Evolutionary conservation across 2,888 invertebrate species (phyloP).

Genomic region (Urechis unicinctus): DNA sequence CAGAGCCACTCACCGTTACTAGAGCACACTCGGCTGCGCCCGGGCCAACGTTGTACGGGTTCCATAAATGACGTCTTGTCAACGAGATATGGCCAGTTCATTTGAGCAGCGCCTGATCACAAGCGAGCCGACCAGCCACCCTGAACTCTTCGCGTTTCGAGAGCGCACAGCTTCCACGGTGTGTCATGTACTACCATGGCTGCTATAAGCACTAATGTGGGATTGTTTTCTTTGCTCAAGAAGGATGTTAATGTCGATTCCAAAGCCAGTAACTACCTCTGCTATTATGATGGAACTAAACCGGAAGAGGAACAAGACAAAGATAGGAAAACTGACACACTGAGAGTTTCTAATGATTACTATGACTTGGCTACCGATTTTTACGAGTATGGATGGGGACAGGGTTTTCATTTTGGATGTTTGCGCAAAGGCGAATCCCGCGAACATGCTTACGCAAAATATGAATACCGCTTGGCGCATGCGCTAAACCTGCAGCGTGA

Average conservation of each 20-base stretch:
- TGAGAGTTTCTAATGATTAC: constrained; percentile 10
- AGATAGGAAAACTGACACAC: constrained; percentile 3
- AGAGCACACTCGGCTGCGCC: too few species aligned
- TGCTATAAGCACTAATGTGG: too few species aligned
- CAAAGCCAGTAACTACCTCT: constrained; percentile 6
- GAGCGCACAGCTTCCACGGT: too few species aligned
- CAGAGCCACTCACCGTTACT: too few species aligned
- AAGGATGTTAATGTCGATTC: neutral
- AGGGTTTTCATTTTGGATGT: constrained; percentile 19
- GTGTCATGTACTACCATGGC: too few species aligned
- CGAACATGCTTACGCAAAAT: constrained; percentile 16
- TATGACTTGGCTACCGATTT: constrained; percentile 23
- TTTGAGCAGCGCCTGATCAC: too few species aligned
- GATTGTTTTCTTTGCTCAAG: too few species aligned
- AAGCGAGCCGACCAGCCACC: too few species aligned
- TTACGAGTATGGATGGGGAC: constrained; percentile 24
- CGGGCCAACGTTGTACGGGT: too few species aligned
- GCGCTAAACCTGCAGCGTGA: constrained; percentile 12
- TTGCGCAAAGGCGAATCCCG: constrained; percentile 15
- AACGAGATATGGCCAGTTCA: too few species aligned
- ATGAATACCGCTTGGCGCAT: constrained; percentile 20
- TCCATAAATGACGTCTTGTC: too few species aligned
- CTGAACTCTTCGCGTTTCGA: too few species aligned
- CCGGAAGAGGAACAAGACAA: neutral
- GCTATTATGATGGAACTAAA: constrained; percentile 5